Evolutionary conservation across 2,797 vertebrate species (phyloP).

Genomic region (Lithobates pipiens): DNA sequence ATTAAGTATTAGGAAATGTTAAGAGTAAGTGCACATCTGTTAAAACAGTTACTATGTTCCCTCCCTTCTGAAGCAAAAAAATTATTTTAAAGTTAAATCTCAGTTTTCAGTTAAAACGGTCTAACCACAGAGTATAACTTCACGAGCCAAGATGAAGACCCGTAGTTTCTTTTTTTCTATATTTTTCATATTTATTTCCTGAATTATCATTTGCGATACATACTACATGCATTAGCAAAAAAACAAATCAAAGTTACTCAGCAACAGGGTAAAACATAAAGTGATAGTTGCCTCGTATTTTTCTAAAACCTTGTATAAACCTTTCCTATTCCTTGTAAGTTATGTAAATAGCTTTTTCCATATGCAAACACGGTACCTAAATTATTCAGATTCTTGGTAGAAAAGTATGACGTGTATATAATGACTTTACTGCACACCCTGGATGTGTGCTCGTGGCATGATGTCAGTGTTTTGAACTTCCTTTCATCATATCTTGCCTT

Average conservation of each 20-base stretch:
- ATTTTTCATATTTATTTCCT: background rate
- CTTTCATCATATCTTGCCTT: conserved; percentile 20
- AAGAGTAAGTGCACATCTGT: too few relatives aligned
- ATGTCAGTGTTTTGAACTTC: background rate
- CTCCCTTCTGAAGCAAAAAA: too few relatives aligned
- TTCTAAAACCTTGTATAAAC: background rate
- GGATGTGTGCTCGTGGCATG: conserved; percentile 8
- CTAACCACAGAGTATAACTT: too few relatives aligned
- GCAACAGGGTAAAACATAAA: background rate
- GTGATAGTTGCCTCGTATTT: background rate
- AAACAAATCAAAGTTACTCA: background rate
- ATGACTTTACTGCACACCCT: background rate
- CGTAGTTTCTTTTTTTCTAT: too few relatives aligned
- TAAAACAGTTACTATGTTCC: too few relatives aligned
- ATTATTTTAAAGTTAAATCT: too few relatives aligned
- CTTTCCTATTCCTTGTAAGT: background rate
- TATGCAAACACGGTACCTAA: background rate
- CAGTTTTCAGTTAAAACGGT: too few relatives aligned
- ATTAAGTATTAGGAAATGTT: too few relatives aligned
- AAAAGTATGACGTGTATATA: background rate
- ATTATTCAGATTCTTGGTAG: background rate
- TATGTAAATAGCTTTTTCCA: background rate
- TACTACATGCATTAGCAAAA: background rate
- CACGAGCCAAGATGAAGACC: too few relatives aligned
- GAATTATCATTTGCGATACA: background rate